phyloP scores from a whole-genome alignment of 2,113 vertebrate species.

The Chaetodon auriga region DNA sequence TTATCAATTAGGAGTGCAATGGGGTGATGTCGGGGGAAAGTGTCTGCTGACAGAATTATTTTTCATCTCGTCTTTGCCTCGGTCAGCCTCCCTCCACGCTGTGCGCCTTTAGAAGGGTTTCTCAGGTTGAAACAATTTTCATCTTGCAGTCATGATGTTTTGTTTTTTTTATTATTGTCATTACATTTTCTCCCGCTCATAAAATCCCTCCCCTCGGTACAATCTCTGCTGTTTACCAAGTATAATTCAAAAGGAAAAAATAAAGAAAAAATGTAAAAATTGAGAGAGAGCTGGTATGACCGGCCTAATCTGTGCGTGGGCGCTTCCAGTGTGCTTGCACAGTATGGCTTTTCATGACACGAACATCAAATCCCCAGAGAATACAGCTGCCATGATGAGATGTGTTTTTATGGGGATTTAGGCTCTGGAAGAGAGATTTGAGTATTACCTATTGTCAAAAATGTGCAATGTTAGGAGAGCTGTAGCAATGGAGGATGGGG shows the following conservation, averaged over 20 bases:
- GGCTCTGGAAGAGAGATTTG: conserved; percentile 76
- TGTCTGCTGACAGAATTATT: conserved; percentile 75
- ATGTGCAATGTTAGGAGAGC: conserved; percentile 64
- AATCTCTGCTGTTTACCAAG: conserved; percentile 71
- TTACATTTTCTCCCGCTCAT: conserved; percentile 46
- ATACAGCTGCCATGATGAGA: conserved; percentile 73
- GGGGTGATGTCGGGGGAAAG: conserved; percentile 68
- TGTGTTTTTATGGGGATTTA: conserved; percentile 79
- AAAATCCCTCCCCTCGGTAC: conserved; percentile 52
- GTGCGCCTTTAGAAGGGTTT: conserved; percentile 21
- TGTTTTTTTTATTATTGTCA: conserved; percentile 42
- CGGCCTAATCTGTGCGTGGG: conserved; percentile 80
- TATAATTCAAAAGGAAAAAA: conserved; percentile 57
- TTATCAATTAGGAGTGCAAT: conserved; percentile 78
- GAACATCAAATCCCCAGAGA: conserved; percentile 77
- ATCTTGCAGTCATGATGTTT: conserved; percentile 27
- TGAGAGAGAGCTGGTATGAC: conserved; percentile 64
- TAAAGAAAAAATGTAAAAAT: conserved; percentile 52
- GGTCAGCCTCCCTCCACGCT: conserved; percentile 31
- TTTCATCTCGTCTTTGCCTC: conserved; percentile 68
- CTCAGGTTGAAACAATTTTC: conserved; percentile 55
- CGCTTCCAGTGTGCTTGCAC: conserved; percentile 58
- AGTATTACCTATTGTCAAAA: conserved; percentile 75
- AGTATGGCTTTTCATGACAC: conserved; percentile 75
- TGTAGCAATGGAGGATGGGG: conserved; percentile 55